These are phyloP conservation scores for Phortica variegata DNA, from an alignment of 1,140 invertebrate species.

Conservation along the genomic window DNA sequence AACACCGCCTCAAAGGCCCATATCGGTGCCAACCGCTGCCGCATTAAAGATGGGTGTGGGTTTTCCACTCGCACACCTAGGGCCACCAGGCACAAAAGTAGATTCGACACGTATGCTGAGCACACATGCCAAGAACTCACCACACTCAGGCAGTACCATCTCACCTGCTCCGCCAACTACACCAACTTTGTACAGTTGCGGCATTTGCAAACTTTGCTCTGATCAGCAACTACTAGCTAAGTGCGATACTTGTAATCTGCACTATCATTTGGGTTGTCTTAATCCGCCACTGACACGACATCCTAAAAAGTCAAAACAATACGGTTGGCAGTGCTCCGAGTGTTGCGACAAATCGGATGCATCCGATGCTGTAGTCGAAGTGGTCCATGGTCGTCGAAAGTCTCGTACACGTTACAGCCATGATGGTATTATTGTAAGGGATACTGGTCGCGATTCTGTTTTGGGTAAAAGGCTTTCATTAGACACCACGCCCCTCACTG, in stretches of 20 bases:
- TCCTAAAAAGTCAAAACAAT: constrained; percentile 90
- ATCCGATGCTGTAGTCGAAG: constrained; percentile 71
- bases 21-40: constrained; percentile 74
- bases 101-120: constrained; percentile 61
- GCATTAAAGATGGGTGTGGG: constrained; percentile 80
- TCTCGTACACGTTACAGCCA: constrained; percentile 74
- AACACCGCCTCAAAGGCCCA: constrained; percentile 56
- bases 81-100: constrained; percentile 59
- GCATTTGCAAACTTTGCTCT: constrained; percentile 76
- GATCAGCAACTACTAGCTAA: constrained; percentile 88
- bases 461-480: too few relatives aligned
- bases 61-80: constrained; percentile 69
- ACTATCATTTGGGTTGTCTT: constrained; percentile 92
- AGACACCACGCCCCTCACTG: too few relatives aligned
- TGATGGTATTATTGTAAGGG: constrained; percentile 57
- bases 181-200: constrained; percentile 60
- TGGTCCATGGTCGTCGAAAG: constrained; percentile 75
- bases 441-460: too few relatives aligned
- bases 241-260: constrained; percentile 90
- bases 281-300: constrained; percentile 88
- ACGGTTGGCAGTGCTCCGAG: constrained; percentile 93
- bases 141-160: constrained; percentile 6
- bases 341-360: constrained; percentile 85
- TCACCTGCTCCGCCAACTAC: too few relatives aligned
- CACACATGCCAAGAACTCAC: constrained; percentile 45